These are phyloP conservation scores for Hippoglossus stenolepis DNA, from an alignment of 2,113 vertebrate genomes.

Conservation along the genomic window DNA sequence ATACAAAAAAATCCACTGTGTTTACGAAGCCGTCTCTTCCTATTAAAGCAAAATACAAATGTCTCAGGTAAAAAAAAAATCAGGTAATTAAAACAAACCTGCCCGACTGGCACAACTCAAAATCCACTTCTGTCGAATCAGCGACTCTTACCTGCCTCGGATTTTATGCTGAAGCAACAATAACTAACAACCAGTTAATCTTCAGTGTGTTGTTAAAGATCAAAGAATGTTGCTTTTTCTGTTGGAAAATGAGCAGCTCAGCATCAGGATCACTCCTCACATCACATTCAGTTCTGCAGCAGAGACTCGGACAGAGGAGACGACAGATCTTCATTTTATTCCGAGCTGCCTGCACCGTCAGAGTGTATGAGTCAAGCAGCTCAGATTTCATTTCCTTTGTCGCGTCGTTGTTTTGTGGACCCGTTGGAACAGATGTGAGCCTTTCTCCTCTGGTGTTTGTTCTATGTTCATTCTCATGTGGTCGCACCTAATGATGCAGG, in stretches of 20 bases:
- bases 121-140: no score
- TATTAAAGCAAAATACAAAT: no score
- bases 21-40: no score
- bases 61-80: no score
- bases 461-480: background rate
- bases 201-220: background rate
- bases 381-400: background rate
- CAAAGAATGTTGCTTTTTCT: background rate
- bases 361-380: background rate
- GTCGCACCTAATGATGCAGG: background rate
- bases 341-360: background rate
- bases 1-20: no score
- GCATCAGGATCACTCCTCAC: background rate
- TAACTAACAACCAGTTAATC: no score
- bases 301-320: background rate
- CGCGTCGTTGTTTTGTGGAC: background rate
- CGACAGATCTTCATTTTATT: background rate
- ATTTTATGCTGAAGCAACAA: no score
- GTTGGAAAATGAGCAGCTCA: background rate
- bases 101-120: no score
- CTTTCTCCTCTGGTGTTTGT: background rate
- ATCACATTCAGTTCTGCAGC: background rate
- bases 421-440: background rate
- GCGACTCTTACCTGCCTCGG: no score
- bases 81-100: no score